These are phyloP conservation scores for Daboia siamensis DNA, from an alignment of 2,113 vertebrate genomes.

Conservation along the genomic window DNA sequence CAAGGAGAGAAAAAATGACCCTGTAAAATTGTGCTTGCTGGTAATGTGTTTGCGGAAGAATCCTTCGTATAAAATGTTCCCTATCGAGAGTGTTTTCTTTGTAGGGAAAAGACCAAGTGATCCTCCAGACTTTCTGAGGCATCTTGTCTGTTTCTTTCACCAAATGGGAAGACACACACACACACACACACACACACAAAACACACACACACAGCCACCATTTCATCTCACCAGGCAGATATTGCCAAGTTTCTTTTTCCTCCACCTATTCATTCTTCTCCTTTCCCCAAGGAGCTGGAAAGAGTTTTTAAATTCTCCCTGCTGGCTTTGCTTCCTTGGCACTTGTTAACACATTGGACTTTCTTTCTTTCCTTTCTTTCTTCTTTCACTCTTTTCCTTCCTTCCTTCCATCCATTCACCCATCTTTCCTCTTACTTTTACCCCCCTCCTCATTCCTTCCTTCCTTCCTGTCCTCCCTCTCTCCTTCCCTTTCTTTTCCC, in stretches of 20 bases:
- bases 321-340: not conserved
- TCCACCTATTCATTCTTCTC: rapidly evolving
- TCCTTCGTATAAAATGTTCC: not conserved
- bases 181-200: not conserved
- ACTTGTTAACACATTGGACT: not conserved
- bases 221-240: rapidly evolving
- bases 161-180: not conserved
- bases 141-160: not conserved
- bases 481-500: too few species aligned
- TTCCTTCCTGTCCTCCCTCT: too few species aligned
- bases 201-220: not conserved
- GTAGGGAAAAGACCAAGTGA: not conserved
- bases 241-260: not conserved
- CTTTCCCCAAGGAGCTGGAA: not conserved
- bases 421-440: too few species aligned
- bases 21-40: not conserved
- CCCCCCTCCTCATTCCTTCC: too few species aligned
- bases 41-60: slow-evolving; percentile 3
- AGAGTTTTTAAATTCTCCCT: not conserved
- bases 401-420: too few species aligned
- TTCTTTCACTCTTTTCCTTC: not conserved
- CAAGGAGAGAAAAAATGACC: not conserved
- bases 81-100: not conserved
- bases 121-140: not conserved
- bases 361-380: not conserved